Percentiles rank a stretch among this genome's conserved stretches.
Conservation (phyloP, 2,797 vertebrate species). For the Caiman crocodilus region DNA sequence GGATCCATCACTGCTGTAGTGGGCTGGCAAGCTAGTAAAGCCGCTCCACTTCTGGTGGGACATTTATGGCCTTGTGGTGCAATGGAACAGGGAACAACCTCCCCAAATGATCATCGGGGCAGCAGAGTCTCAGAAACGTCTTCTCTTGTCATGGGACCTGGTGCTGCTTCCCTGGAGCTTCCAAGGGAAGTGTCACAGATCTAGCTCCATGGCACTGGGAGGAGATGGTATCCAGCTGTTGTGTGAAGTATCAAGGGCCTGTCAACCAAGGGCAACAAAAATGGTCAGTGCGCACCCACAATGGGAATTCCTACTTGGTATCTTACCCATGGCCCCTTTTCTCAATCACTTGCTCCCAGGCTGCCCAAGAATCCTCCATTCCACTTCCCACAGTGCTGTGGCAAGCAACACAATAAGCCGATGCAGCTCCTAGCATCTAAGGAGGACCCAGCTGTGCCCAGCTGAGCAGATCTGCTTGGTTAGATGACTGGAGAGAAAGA, state of each 20-base stretch:
- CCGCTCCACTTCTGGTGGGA: conserved; percentile 9
- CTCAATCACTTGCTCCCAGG: not conserved
- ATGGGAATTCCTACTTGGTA: not conserved
- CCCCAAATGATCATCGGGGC: not conserved
- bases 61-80: conserved; percentile 5
- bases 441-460: not conserved
- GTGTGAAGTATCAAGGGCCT: not conserved
- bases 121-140: not conserved
- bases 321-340: not conserved
- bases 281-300: not conserved
- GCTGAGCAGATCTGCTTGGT: not conserved
- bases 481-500: not conserved
- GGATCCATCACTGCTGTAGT: not conserved
- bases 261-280: not conserved
- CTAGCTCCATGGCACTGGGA: not conserved
- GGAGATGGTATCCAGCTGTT: not conserved
- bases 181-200: not conserved
- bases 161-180: not conserved
- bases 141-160: not conserved
- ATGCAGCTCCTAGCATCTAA: not conserved
- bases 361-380: not conserved
- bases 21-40: conserved; percentile 22
- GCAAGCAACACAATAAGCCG: not conserved
- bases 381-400: not conserved
- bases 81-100: too few species aligned